Evolutionary conservation across 2,888 invertebrate genomes (phyloP).

Genomic region (Prenolepis imparis): DNA sequence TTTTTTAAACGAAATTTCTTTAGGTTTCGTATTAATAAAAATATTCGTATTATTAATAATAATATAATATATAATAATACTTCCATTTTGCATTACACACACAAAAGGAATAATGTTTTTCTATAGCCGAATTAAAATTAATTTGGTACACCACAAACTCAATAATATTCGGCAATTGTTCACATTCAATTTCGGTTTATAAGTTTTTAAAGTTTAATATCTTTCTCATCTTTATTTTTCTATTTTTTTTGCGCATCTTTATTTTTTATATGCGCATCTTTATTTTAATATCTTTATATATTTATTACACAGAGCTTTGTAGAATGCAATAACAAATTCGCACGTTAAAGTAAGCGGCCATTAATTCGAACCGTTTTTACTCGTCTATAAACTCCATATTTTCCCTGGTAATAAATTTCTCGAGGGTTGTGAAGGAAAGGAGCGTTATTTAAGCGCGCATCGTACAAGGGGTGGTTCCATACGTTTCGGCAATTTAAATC

Average conservation of each 20-base stretch:
- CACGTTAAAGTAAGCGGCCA: slow-evolving; percentile 67
- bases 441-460: slow-evolving; percentile 43
- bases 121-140: neutral
- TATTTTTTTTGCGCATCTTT: slow-evolving; percentile 45
- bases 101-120: neutral
- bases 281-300: too few species aligned
- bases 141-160: neutral
- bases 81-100: too few species aligned
- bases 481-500: slow-evolving; percentile 60
- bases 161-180: slow-evolving; percentile 26
- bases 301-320: slow-evolving; percentile 58
- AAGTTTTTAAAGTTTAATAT: neutral
- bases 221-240: slow-evolving; percentile 25
- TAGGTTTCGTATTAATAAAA: too few species aligned
- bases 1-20: neutral
- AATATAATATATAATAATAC: too few species aligned
- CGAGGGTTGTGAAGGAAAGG: slow-evolving; percentile 20
- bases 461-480: slow-evolving; percentile 29
- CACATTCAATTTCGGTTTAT: slow-evolving; percentile 11
- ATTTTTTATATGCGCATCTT: too few species aligned
- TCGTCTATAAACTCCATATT: slow-evolving; percentile 68
- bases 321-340: slow-evolving; percentile 66
- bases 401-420: slow-evolving; percentile 80
- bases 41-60: too few species aligned
- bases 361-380: slow-evolving; percentile 57